A percentile compares a stretch with the other conserved stretches of the same genome.
phyloP scores from a whole-genome alignment of 2,888 invertebrate genomes.

The Thymelicus sylvestris region DNA sequence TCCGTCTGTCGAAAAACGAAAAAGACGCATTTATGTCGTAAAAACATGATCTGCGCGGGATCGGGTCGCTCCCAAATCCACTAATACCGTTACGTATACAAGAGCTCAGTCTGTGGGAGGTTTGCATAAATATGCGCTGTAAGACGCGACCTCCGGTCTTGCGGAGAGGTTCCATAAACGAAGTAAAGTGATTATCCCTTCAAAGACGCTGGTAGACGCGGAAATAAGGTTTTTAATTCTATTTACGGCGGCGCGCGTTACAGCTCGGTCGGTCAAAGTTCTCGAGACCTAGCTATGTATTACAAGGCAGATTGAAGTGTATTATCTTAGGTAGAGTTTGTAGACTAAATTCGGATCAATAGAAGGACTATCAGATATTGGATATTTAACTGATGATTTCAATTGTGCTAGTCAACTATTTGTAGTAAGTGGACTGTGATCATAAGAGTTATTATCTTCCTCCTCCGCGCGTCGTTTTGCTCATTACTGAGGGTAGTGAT shows the following conservation, averaged over 20 bases:
- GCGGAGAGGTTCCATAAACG: background rate
- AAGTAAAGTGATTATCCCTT: slow-evolving; percentile 23
- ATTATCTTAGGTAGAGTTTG: no score
- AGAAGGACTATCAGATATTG: no score
- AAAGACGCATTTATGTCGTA: background rate
- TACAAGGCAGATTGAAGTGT: no score
- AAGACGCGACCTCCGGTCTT: slow-evolving; percentile 16
- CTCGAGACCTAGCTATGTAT: background rate
- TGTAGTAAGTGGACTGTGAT: no score
- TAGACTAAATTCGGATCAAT: no score
- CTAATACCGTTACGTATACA: slow-evolving; percentile 1
- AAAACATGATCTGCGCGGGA: background rate
- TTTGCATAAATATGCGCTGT: slow-evolving; percentile 13
- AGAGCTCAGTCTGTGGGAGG: background rate
- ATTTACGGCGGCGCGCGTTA: background rate
- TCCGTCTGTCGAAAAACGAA: background rate
- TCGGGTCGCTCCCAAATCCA: background rate
- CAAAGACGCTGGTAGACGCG: slow-evolving; percentile 10
- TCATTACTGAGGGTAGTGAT: no score
- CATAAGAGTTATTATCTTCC: no score
- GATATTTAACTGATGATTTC: no score
- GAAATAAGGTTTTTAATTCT: slow-evolving; percentile 27
- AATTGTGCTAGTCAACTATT: no score
- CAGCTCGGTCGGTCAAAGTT: background rate
- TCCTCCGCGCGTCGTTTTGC: no score